Percentiles rank a stretch among this genome's conserved stretches.
Conservation (phyloP, 1,140 invertebrate species). For the Ceratitis capitata region DNA sequence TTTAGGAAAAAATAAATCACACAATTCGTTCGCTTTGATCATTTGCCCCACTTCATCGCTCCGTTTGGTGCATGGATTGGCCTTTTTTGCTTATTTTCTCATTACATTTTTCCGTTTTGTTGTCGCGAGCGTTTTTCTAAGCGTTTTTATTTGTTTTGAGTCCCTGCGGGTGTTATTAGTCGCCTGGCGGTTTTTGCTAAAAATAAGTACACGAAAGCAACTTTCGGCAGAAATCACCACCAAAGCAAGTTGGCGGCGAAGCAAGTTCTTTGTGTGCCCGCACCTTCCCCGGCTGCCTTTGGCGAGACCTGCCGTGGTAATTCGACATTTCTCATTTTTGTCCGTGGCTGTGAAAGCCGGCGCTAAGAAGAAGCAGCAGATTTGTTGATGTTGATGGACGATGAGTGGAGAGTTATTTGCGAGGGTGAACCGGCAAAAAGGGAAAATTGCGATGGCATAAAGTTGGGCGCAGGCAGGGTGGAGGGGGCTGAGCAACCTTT, state of each 20-base stretch:
- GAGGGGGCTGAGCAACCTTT: background rate
- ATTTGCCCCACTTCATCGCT: background rate
- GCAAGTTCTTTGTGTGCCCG: background rate
- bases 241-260: background rate
- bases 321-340: background rate
- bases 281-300: background rate
- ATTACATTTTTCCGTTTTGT: background rate
- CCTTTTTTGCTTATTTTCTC: background rate
- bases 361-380: no score
- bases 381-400: background rate
- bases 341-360: background rate
- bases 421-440: background rate
- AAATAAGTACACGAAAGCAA: background rate
- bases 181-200: conserved; percentile 48
- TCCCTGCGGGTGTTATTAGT: conserved; percentile 62
- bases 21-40: conserved; percentile 33
- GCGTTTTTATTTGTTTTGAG: conserved; percentile 37
- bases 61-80: background rate
- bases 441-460: background rate
- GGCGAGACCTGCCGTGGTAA: background rate
- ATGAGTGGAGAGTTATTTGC: background rate
- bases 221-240: background rate
- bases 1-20: background rate
- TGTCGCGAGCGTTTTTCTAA: conserved; percentile 35
- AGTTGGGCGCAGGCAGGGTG: background rate